phyloP scores from a whole-genome alignment of 64 coral and sea anemone species.

The Orbicella faveolata region DNA sequence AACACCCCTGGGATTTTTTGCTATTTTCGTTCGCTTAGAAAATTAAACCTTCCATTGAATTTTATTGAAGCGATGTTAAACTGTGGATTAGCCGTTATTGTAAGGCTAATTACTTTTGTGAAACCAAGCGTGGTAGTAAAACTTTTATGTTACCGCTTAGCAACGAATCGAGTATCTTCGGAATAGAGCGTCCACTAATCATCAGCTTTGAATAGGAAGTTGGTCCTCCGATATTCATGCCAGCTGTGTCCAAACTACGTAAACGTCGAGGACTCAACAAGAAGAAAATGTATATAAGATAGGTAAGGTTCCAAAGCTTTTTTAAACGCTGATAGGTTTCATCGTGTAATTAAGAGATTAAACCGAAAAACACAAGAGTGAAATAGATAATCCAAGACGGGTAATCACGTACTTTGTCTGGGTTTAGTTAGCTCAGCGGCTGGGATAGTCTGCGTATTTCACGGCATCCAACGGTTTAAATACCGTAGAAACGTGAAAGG shows the following conservation, averaged over 20 bases:
- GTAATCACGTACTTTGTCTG: background rate
- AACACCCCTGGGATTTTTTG: background rate
- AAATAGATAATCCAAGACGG: background rate
- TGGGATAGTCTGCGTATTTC: too few relatives aligned
- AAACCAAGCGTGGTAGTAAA: background rate
- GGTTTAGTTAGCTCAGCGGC: background rate
- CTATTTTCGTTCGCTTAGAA: background rate
- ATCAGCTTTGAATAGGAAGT: background rate
- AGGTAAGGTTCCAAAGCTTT: background rate
- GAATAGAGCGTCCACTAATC: background rate
- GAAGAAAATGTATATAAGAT: background rate
- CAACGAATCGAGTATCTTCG: background rate
- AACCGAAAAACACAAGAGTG: background rate
- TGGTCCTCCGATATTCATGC: too few relatives aligned
- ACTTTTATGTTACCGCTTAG: slow-evolving; percentile 2
- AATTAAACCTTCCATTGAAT: background rate
- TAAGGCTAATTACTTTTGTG: background rate
- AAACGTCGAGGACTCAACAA: background rate
- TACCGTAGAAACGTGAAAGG: background rate
- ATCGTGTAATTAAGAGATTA: slow-evolving; percentile 17
- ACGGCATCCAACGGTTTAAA: background rate
- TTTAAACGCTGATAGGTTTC: background rate
- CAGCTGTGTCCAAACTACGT: too few relatives aligned
- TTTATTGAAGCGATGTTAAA: background rate
- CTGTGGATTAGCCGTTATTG: slow-evolving; percentile 1